Conservation (phyloP, 2,888 invertebrate genomes). For the Leucophenga maculata region DNA sequence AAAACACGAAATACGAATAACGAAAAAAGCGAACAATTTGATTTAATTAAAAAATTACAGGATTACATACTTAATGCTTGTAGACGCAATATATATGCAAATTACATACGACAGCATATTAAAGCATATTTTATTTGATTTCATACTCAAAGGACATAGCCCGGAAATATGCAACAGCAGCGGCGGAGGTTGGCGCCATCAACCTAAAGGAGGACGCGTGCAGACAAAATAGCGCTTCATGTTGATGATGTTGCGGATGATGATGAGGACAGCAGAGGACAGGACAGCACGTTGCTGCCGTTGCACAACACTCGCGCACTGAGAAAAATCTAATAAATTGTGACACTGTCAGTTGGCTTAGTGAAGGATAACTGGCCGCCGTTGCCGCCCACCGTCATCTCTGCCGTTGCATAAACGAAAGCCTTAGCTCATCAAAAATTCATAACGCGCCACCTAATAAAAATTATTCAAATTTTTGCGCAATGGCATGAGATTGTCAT, state of each 20-base stretch:
- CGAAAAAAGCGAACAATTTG: slow-evolving; percentile 50
- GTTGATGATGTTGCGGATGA: slow-evolving; percentile 33
- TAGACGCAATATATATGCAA: slow-evolving; percentile 68
- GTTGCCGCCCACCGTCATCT: slow-evolving; percentile 54
- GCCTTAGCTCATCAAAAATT: slow-evolving; percentile 64
- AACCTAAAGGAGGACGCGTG: slow-evolving; percentile 8
- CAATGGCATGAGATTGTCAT: slow-evolving; percentile 35
- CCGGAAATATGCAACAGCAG: slow-evolving; percentile 58
- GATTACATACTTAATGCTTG: slow-evolving; percentile 66
- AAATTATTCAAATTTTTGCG: slow-evolving; percentile 69
- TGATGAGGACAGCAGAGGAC: slow-evolving; percentile 28
- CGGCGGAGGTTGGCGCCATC: background rate
- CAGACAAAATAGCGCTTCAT: slow-evolving; percentile 28
- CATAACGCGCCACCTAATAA: slow-evolving; percentile 68
- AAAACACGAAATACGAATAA: slow-evolving; percentile 34
- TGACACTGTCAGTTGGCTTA: slow-evolving; percentile 67
- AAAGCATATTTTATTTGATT: slow-evolving; percentile 65
- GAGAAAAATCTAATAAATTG: slow-evolving; percentile 65
- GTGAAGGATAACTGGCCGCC: slow-evolving; percentile 64
- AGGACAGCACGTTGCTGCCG: slow-evolving; percentile 22
- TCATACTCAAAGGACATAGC: slow-evolving; percentile 44
- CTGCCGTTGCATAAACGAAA: slow-evolving; percentile 19
- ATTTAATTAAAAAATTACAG: slow-evolving; percentile 69
- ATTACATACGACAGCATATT: slow-evolving; percentile 59
- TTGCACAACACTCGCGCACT: slow-evolving; percentile 52